Conservation (phyloP, 2,888 invertebrate species). For the Augochlorella aurata region DNA sequence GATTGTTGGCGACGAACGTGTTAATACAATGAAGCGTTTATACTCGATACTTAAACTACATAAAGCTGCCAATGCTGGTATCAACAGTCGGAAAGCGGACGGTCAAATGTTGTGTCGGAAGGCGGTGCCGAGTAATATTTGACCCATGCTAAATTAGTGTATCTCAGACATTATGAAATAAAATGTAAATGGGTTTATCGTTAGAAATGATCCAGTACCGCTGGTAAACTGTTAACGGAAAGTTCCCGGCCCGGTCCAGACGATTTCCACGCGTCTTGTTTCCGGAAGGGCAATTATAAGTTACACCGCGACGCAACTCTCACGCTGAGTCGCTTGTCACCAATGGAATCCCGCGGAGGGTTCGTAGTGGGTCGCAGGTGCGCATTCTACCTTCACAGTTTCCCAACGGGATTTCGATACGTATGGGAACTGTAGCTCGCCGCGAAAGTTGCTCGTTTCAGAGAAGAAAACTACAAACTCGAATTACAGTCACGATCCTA, state of each 20-base stretch:
- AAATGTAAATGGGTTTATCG: too few relatives aligned
- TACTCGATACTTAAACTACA: too few relatives aligned
- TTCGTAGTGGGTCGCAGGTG: constrained; percentile 57
- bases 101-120: too few relatives aligned
- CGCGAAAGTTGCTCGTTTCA: neutral
- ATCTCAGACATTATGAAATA: too few relatives aligned
- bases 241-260: neutral
- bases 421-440: constrained; percentile 35
- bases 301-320: constrained; percentile 33
- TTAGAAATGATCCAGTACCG: too few relatives aligned
- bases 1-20: too few relatives aligned
- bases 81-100: too few relatives aligned
- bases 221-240: constrained; percentile 15
- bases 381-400: constrained; percentile 43
- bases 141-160: too few relatives aligned
- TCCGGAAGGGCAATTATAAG: constrained; percentile 48
- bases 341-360: constrained; percentile 50
- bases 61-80: too few relatives aligned
- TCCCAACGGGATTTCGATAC: constrained; percentile 54
- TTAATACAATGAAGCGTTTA: too few relatives aligned
- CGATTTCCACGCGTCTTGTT: constrained; percentile 38
- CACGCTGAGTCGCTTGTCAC: constrained; percentile 47
- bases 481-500: neutral
- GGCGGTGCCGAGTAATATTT: too few relatives aligned
- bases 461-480: constrained; percentile 15